Evolutionary conservation across 2,113 vertebrate genomes (phyloP), one percentile per base, ranked within the genome.

Genomic region (Charina bottae): DNA sequence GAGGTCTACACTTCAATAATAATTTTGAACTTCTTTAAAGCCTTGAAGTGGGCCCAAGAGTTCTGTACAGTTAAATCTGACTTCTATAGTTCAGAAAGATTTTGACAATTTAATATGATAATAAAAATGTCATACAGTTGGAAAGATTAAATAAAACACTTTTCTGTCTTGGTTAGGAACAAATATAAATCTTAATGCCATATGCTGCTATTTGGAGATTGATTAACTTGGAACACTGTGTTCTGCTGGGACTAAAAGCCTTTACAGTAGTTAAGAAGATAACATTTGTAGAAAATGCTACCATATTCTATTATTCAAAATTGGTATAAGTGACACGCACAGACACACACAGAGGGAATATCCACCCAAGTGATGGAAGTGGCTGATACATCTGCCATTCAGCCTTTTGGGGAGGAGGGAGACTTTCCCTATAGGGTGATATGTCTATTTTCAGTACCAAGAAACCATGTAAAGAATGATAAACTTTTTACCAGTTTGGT

Each of bases 41-140:
- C 94, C 93, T 95, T 97, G 96, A 97, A 96, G 94, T 95, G 92
- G 92, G 96, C 96, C 96, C 95, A 96, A 95, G 95, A 94, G 91
- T 87, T 95, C 88, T 89, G 87, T 94, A 94, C 96, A 95, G 93
- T 94, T 95, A 94, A 95, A 97, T 95, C 94, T 95, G 92, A 90
- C 94, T 97, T 96, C 95, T 94, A 42, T 93, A 93, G 92, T 94
- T 96, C 93, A 95, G 95, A 96, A 94, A 96, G 84, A 93, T 96
- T 95, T 93, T 92, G 93, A 93, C 93, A 94, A 95, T 91, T 96
- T 95, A 94, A 96, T 91, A 94, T 95, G 93, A 91, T 92, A 95
- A 96, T 96, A 96, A 96, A 96, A 97, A 95, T 94, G 95, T 95
- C 94, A 94, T 94, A 94, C 92, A 94, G 94, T 90, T 62, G 93